Base-by-base conservation (phyloP, 2,113 vertebrate genomes). In the Epinephelus lanceolatus region DNA sequence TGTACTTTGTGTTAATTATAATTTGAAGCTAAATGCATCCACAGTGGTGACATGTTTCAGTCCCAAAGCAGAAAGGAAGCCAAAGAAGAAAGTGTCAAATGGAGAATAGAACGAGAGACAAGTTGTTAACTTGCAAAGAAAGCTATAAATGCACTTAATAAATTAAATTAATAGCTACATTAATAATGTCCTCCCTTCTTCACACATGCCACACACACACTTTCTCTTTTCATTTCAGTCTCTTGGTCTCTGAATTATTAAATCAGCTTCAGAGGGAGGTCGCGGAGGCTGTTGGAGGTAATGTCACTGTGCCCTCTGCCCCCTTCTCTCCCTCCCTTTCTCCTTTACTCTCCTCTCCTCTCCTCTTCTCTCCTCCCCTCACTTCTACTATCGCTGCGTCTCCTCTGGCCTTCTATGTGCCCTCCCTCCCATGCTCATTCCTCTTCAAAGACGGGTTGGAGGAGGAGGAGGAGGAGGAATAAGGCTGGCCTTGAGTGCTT, bases 251-350 rank as follows among this genome's bases (percentile, higher is more conserved):
- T 70, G 42, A 30, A 49, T 23, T 19, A 65, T 18, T 40, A 40
- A 42, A 71, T 63, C 1, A 18, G 40, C 74, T 63, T 77, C 18
- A 42, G 72, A 52, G 15, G 27, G 77, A 90, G 79, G 60, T 56
- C 18, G 40, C 6, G 19, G 63, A 91, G 75, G 82, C 73, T 56
- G 52, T 57, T 62, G 40, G 80, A 75, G 76, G 63, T 84, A 86
- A 92, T 94, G 93, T 95, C 93, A 94, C 87, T 75, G 77, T 93
- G 92, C 86, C 91, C 91, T 91, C 80, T 86, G 71, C 73, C 61
- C 71, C 66, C 27, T 72, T 4, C 15, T 23, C 65, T 10, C 71
- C 21, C 70, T 56, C 27, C 21, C 70, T 56, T 23, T 45, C 63
- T 33, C 53, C 56, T n/a, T 73, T 40, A 63, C 76, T 17, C 70